Evolutionary conservation across 2,797 vertebrate species (phyloP).

Genomic region (Smutsia temminckii): DNA sequence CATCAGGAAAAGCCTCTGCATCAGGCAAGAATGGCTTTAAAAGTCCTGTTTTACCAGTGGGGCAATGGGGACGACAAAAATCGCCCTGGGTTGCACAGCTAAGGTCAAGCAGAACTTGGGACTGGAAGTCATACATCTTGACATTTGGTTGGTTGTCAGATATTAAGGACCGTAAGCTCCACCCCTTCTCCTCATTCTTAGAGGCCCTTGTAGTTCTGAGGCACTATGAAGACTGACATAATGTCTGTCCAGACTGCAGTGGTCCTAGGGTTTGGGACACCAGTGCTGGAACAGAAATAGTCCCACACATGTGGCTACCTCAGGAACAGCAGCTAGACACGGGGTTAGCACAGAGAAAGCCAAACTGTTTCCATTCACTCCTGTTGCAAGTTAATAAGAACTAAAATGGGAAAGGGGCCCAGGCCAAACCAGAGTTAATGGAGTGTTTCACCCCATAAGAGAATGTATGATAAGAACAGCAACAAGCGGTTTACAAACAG

Average conservation of each 20-base stretch:
- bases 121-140: background rate
- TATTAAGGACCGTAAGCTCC: too few relatives aligned
- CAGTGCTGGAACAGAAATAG: background rate
- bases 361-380: background rate
- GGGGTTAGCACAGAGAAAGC: background rate
- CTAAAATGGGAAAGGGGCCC: slow-evolving; percentile 34
- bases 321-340: background rate
- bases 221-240: background rate
- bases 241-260: background rate
- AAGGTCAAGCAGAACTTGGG: background rate
- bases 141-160: background rate
- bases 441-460: slow-evolving; percentile 58
- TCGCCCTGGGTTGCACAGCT: background rate
- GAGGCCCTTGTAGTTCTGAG: background rate
- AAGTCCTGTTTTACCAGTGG: background rate
- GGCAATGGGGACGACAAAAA: background rate
- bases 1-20: background rate
- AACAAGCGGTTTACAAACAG: slow-evolving; percentile 47
- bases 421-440: slow-evolving; percentile 65
- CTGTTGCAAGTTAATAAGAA: slow-evolving; percentile 14
- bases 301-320: background rate
- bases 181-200: background rate
- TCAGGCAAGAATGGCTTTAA: background rate
- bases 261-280: background rate
- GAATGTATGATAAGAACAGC: slow-evolving; percentile 61